Base-by-base conservation (phyloP, 2,888 invertebrate genomes). In the Apodemia zela region DNA sequence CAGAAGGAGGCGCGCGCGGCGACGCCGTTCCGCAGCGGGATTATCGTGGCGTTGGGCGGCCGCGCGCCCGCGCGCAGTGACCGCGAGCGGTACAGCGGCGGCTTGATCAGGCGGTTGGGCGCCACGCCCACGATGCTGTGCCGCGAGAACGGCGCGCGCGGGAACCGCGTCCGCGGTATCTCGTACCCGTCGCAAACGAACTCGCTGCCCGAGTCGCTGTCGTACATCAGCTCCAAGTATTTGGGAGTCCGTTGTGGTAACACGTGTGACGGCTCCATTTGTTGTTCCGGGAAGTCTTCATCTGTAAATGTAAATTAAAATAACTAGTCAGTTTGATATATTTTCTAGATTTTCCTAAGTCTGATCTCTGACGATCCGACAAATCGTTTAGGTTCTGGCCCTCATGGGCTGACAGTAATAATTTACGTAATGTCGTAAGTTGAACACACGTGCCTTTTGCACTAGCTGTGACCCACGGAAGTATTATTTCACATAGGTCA, bases 191-290 rank as follows among this genome's bases (percentile, higher is more conserved):
- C 94, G 69, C 38, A 38, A 3, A 85, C 82, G 3, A 77, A 65
- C 18, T 51, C 51, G 2, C 83, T 84, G 18, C 85, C 80, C 18
- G 83, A 84, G 62, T 92, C 92, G 67, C 89, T 89, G 72, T 94
- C 94, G 74, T 94, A 94, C 75, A 95, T 86, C 60, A 95, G 81
- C 78, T 95, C 95, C 62, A 95, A 81, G 79, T 95, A 95, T 73
- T 95, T 94, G 0, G 94, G 94, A 45, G 88, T 69, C 3, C 82
- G 78, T 66, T 81, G 82, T 47, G 89, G 87, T 1, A 89, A 77
- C 60, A 85, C 68, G 3, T 80, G 82, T 8, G 89, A 87, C 7
- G 89, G 88, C 70, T 89, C 90, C 89, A 89, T 87, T 67, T 87
- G 79, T 2, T 82, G 80, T 65, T 87, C 88, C 2, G 84, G 83